Conservation (phyloP, 1,140 invertebrate genomes). For the Sipha flava region DNA sequence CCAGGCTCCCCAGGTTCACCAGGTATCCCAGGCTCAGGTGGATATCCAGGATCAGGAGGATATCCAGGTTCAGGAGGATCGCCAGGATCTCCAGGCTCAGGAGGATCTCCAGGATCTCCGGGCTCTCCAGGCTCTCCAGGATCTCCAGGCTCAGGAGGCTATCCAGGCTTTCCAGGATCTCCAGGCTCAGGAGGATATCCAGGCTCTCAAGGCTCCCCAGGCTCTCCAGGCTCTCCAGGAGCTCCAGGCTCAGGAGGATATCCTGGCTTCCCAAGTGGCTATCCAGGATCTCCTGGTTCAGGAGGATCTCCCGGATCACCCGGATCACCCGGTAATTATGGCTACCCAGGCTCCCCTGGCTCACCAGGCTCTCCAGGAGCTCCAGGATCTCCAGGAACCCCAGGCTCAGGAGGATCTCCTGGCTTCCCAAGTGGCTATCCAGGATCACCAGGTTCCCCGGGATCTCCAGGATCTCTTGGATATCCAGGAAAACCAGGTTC, state of each 20-base stretch:
- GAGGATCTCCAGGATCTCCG: slow-evolving; percentile 32
- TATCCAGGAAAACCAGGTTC: background rate
- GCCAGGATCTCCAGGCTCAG: slow-evolving; percentile 4
- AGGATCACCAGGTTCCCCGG: slow-evolving; percentile 35
- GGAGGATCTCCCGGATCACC: background rate
- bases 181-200: background rate
- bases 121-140: slow-evolving; percentile 18
- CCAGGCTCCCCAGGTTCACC: slow-evolving; percentile 35
- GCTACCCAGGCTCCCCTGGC: slow-evolving; percentile 37
- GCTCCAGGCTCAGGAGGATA: slow-evolving; percentile 1
- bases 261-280: slow-evolving; percentile 8
- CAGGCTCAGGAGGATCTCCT: background rate
- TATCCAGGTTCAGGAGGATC: slow-evolving; percentile 31
- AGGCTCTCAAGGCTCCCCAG: slow-evolving; percentile 35
- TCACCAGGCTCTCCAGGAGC: slow-evolving; percentile 37
- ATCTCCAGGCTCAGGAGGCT: slow-evolving; percentile 25
- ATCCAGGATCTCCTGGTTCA: slow-evolving; percentile 29
- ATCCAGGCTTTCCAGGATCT: slow-evolving; percentile 34
- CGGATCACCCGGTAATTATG: background rate
- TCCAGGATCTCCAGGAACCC: slow-evolving; percentile 2
- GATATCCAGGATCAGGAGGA: slow-evolving; percentile 33
- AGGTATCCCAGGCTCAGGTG: slow-evolving; percentile 37
- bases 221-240: slow-evolving; percentile 38
- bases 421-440: slow-evolving; percentile 27
- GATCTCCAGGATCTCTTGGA: slow-evolving; percentile 34